A percentile compares a stretch with the other conserved stretches of the same genome.
Evolutionary conservation across 2,888 invertebrate species (phyloP).

Genomic region (Drosophila robusta): DNA sequence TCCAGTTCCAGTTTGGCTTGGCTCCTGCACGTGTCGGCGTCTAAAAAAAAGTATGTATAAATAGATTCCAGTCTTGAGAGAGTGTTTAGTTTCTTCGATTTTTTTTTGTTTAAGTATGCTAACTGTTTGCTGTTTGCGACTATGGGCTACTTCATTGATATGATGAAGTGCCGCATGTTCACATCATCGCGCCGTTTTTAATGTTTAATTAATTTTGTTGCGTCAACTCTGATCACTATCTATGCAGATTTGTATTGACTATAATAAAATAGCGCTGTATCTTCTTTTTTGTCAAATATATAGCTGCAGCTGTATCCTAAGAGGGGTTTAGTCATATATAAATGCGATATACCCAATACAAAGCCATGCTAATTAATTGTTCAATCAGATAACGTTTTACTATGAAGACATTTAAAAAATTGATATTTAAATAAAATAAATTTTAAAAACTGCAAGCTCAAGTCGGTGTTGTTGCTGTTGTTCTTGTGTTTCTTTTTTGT

Average conservation of each 20-base stretch:
- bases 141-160: constrained; percentile 18
- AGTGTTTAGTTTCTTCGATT: neutral
- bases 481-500: constrained; percentile 10
- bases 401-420: constrained; percentile 78
- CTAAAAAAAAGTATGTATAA: neutral
- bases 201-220: constrained; percentile 68
- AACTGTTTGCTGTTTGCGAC: neutral
- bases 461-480: constrained; percentile 17
- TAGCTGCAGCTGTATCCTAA: constrained; percentile 5
- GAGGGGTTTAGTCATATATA: constrained; percentile 2
- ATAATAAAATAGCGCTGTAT: constrained; percentile 45
- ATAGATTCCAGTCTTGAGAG: neutral
- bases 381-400: constrained; percentile 71
- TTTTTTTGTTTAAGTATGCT: neutral
- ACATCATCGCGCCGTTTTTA: constrained; percentile 62
- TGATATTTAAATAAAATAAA: constrained; percentile 71
- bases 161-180: constrained; percentile 62
- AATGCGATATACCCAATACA: constrained; percentile 24
- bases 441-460: constrained; percentile 55
- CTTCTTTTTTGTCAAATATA: constrained; percentile 25
- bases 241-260: constrained; percentile 52
- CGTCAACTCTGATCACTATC: constrained; percentile 59
- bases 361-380: constrained; percentile 74
- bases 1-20: constrained; percentile 26
- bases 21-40: constrained; percentile 37